Percentiles rank a stretch among this genome's conserved stretches.
Conservation (phyloP, 2,888 invertebrate species). For the Sphaeridia pumilis region DNA sequence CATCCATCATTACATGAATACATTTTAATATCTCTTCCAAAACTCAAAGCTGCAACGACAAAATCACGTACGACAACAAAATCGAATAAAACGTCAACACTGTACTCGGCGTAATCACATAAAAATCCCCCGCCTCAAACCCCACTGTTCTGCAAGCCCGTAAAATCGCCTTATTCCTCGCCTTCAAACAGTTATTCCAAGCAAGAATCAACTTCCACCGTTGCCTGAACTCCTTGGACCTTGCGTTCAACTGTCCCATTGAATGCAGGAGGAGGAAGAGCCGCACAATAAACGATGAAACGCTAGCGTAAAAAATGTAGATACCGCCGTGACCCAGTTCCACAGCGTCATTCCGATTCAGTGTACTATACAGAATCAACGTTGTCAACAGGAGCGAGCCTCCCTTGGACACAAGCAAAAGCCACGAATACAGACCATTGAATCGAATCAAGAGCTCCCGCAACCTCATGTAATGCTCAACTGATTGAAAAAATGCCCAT, state of each 20-base stretch:
- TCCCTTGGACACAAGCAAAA: background rate
- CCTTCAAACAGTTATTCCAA: background rate
- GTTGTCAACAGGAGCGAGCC: background rate
- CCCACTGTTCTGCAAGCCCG: background rate
- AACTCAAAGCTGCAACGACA: slow-evolving; percentile 1
- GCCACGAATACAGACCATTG: background rate
- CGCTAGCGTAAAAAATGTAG: background rate
- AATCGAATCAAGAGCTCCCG: background rate
- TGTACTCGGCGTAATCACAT: slow-evolving; percentile 1
- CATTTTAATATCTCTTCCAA: background rate
- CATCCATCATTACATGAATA: background rate
- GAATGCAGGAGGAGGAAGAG: background rate
- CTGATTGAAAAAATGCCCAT: background rate
- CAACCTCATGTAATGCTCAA: slow-evolving; percentile 1
- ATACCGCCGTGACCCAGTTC: background rate
- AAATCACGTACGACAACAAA: slow-evolving; percentile 3
- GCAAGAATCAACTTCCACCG: background rate
- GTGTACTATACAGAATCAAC: background rate
- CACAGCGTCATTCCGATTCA: background rate
- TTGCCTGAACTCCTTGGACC: background rate
- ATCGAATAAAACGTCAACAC: slow-evolving; percentile 5
- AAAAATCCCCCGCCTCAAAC: slow-evolving; percentile 3
- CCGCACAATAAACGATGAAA: background rate
- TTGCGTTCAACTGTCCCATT: slow-evolving; percentile 2
- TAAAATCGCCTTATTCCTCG: background rate